Percentiles rank a stretch among this genome's conserved stretches.
phyloP scores from a whole-genome alignment of 2,888 invertebrate species.

The Athripsodes cinereus region DNA sequence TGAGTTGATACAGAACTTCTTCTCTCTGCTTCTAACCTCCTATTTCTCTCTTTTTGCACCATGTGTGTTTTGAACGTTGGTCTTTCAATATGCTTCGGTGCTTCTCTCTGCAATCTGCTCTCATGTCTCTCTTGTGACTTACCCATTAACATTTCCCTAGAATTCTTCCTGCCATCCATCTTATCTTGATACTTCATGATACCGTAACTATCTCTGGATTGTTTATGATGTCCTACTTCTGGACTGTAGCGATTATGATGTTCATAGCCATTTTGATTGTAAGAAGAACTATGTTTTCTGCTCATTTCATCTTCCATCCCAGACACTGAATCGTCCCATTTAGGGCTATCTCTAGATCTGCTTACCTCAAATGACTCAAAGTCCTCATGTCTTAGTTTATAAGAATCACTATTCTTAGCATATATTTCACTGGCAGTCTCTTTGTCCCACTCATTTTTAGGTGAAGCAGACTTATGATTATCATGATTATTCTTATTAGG shows the following conservation, averaged over 20 bases:
- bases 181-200: slow-evolving; percentile 36
- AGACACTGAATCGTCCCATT: slow-evolving; percentile 45
- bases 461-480: slow-evolving; percentile 29
- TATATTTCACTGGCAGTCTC: slow-evolving; percentile 25
- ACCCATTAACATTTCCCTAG: slow-evolving; percentile 47
- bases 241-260: slow-evolving; percentile 19
- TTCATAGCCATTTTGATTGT: slow-evolving; percentile 23
- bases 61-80: slow-evolving; percentile 70
- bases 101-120: slow-evolving; percentile 32
- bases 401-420: slow-evolving; percentile 24
- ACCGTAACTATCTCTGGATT: slow-evolving; percentile 24
- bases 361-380: slow-evolving; percentile 25
- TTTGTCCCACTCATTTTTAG: slow-evolving; percentile 28
- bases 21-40: slow-evolving; percentile 61
- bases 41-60: slow-evolving; percentile 59
- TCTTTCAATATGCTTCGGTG: slow-evolving; percentile 44
- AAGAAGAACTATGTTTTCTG: slow-evolving; percentile 18
- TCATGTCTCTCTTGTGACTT: slow-evolving; percentile 44
- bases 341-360: slow-evolving; percentile 20
- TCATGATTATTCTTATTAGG: slow-evolving; percentile 28
- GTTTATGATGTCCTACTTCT: slow-evolving; percentile 16
- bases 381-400: slow-evolving; percentile 20
- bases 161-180: slow-evolving; percentile 47
- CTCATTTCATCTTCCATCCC: slow-evolving; percentile 39
- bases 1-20: slow-evolving; percentile 71